Evolutionary conservation across 1,140 invertebrate genomes (phyloP).

Genomic region (Anastrepha obliqua): DNA sequence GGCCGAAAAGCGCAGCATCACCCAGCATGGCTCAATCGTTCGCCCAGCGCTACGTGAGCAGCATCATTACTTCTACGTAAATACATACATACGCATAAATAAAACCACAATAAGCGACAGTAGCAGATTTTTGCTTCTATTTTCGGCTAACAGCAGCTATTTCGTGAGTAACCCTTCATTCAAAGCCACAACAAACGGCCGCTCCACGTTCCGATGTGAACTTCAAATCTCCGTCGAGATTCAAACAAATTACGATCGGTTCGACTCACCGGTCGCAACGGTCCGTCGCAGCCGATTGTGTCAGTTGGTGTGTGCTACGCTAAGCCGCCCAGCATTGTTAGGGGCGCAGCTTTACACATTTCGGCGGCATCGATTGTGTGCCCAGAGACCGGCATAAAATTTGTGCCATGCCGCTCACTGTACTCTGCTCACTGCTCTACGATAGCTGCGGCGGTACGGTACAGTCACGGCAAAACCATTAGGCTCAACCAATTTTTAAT

Average conservation of each 20-base stretch:
- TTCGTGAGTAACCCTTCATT: slow-evolving; percentile 4
- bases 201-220: neutral
- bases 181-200: neutral
- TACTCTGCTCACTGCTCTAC: neutral
- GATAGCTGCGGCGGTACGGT: neutral
- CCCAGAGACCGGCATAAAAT: slow-evolving; percentile 26
- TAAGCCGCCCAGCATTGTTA: neutral
- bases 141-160: neutral
- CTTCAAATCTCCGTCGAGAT: slow-evolving; percentile 1
- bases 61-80: neutral
- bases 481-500: slow-evolving; percentile 6
- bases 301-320: neutral
- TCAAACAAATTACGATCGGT: neutral
- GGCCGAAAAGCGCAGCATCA: neutral
- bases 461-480: slow-evolving; percentile 21
- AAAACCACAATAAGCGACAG: neutral
- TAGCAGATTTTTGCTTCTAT: neutral
- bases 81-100: neutral
- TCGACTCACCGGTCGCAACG: neutral
- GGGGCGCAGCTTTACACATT: slow-evolving; percentile 8
- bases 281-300: neutral
- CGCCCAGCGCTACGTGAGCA: neutral
- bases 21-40: slow-evolving; percentile 8
- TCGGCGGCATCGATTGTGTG: neutral
- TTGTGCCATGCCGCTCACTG: neutral